Evolutionary conservation across 2,888 invertebrate genomes (phyloP), one percentile per base, ranked within the genome.

Genomic region (Drosophila gaucha): DNA sequence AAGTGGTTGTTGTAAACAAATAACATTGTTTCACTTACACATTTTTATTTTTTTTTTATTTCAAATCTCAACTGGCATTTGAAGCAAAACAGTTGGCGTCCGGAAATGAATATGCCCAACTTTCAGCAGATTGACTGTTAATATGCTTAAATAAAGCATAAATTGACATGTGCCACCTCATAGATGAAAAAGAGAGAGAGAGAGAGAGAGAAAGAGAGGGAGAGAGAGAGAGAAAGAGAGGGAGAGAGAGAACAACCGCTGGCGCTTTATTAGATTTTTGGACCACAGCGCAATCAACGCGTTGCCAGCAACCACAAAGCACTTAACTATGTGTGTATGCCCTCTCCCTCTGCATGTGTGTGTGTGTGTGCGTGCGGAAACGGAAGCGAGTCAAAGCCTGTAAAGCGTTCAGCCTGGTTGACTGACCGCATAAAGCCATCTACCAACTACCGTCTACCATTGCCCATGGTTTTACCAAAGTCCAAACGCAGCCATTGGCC

Each of bases 221-320:
- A 26, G 26, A 10, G 2, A 10, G 3, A 12, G 1, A 9, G 8
- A 14, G 24, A 9, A 5, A 12, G 14, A 3, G n/a, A 3, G 31
- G 12, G n/a, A n/a, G 12, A 3, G 43, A 3, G 26, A 28, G 16
- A 14, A 10, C 16, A 4, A n/a, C 12, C 58, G 74, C 41, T 54
- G 47, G 47, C 39, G 57, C 55, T 66, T 84, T 84, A 86, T 80
- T 80, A 80, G 80, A 67, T 85, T 83, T 86, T 80, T 63, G 39
- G 73, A 76, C 77, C 78, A 63, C 74, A 82, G 68, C 68, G 78
- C 84, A 82, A 85, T 85, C 88, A 82, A 74, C 79, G 75, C 65
- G 67, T 46, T 67, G 68, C 51, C 85, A 80, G 80, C 67, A 65
- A 73, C 86, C 87, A 51, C 80, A 84, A 74, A 82, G 73, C 73